These are phyloP conservation scores for Ptiloglossa arizonensis DNA, from an alignment of 1,140 invertebrate genomes.

Conservation along the genomic window DNA sequence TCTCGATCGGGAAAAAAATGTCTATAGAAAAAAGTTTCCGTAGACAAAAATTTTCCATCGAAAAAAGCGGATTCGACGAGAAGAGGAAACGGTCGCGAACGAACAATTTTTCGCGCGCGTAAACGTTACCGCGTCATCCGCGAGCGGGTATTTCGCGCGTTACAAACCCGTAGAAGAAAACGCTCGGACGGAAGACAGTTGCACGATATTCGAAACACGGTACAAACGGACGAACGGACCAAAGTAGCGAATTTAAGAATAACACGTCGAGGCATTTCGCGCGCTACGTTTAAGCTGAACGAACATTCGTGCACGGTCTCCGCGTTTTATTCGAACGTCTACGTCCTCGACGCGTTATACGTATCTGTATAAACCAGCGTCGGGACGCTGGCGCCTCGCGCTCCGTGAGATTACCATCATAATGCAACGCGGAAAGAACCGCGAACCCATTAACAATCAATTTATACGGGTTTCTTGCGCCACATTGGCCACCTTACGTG, in stretches of 20 bases:
- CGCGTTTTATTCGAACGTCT: slow-evolving; percentile 27
- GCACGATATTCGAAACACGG: background rate
- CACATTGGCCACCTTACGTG: background rate
- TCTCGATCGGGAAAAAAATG: too few relatives aligned
- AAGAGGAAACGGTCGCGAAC: background rate
- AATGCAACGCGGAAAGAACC: slow-evolving; percentile 18
- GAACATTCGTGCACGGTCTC: slow-evolving; percentile 20
- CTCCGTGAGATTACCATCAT: slow-evolving; percentile 41
- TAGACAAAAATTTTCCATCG: too few relatives aligned
- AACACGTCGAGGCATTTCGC: slow-evolving; percentile 10
- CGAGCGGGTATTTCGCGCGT: background rate
- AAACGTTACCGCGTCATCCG: background rate
- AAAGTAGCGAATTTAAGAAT: slow-evolving; percentile 30
- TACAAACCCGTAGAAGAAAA: background rate
- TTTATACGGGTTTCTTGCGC: background rate
- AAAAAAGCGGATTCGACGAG: too few relatives aligned
- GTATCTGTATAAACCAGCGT: too few relatives aligned
- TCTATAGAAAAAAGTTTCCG: too few relatives aligned
- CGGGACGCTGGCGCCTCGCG: slow-evolving; percentile 23
- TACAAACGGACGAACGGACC: slow-evolving; percentile 4
- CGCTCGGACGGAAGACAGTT: slow-evolving; percentile 12
- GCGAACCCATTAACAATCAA: slow-evolving; percentile 22
- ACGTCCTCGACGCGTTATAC: background rate
- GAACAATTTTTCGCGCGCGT: background rate
- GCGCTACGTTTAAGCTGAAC: slow-evolving; percentile 45